These are phyloP conservation scores for Urosaurus nigricauda DNA, from an alignment of 2,797 vertebrate genomes.

Conservation along the genomic window DNA sequence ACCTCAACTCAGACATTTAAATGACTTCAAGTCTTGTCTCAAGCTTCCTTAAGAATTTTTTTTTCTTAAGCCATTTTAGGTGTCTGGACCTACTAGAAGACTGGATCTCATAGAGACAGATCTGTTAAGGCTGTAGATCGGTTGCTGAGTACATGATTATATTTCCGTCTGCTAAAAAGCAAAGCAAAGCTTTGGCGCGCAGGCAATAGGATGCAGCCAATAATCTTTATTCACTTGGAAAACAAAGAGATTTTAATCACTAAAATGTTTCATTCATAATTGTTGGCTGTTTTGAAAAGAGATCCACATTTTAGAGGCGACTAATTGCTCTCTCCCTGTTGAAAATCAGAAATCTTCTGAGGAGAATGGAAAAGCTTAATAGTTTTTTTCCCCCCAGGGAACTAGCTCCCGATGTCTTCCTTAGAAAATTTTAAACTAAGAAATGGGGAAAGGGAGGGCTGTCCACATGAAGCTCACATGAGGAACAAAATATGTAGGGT, in stretches of 20 bases:
- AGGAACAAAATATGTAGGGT: slow-evolving; percentile 45
- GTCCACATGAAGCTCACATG: slow-evolving; percentile 70
- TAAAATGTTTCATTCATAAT: slow-evolving; percentile 26
- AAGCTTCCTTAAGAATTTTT: slow-evolving; percentile 87
- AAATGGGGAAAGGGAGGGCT: slow-evolving; percentile 55
- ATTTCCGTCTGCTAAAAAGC: slow-evolving; percentile 68
- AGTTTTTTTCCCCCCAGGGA: slow-evolving; percentile 61
- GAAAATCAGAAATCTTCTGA: slow-evolving; percentile 51
- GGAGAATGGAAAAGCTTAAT: slow-evolving; percentile 74
- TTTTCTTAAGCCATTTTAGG: slow-evolving; percentile 80
- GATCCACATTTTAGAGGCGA: slow-evolving; percentile 63
- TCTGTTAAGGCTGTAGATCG: slow-evolving; percentile 49
- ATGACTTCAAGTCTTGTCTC: slow-evolving; percentile 87
- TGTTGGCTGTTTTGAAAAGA: slow-evolving; percentile 60
- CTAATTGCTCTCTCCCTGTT: slow-evolving; percentile 51
- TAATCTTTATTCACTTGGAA: slow-evolving; percentile 70
- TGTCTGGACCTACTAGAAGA: slow-evolving; percentile 77
- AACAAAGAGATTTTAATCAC: slow-evolving; percentile 65
- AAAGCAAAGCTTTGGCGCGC: slow-evolving; percentile 48
- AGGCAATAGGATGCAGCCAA: slow-evolving; percentile 48
- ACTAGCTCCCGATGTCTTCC: slow-evolving; percentile 73
- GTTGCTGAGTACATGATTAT: slow-evolving; percentile 53
- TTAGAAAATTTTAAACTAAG: slow-evolving; percentile 71
- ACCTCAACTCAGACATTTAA: slow-evolving; percentile 86
- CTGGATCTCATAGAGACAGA: slow-evolving; percentile 65